phyloP scores from a whole-genome alignment of 2,113 vertebrate genomes.

The Cryptomyrus ogoouensis region DNA sequence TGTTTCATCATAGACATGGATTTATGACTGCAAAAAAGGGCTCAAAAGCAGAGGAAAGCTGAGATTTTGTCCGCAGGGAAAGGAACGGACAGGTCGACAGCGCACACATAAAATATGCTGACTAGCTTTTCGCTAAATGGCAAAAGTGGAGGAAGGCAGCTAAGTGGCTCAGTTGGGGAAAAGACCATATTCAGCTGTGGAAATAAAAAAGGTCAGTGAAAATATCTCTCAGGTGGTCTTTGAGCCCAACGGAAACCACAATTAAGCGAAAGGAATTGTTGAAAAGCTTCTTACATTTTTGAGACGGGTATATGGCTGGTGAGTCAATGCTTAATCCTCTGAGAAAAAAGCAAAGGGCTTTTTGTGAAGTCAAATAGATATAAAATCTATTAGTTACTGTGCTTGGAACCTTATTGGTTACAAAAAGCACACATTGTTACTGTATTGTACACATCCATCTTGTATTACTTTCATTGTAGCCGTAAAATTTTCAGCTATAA shows the following conservation, averaged over 20 bases:
- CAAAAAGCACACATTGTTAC: not conserved
- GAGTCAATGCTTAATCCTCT: not conserved
- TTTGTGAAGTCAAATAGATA: not conserved
- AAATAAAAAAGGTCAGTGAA: not conserved
- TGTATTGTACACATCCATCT: not conserved
- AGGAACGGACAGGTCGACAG: not conserved
- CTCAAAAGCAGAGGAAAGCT: slow-evolving; percentile 71
- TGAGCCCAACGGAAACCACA: not conserved
- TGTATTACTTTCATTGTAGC: not conserved
- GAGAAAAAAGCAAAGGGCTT: not conserved
- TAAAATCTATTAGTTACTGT: not conserved
- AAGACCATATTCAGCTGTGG: not conserved
- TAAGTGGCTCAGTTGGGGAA: not conserved
- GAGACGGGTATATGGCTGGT: not conserved
- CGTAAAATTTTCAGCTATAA: not conserved
- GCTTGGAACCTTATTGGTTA: not conserved
- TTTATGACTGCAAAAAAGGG: slow-evolving; percentile 70
- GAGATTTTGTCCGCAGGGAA: not conserved
- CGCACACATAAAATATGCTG: not conserved
- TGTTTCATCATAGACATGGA: slow-evolving; percentile 74
- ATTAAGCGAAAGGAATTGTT: not conserved
- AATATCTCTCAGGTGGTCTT: slow-evolving; percentile 6
- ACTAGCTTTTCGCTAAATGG: not conserved
- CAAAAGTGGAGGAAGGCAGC: not conserved
- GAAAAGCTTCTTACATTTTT: slow-evolving; percentile 15